These are phyloP conservation scores for Chorisops tibialis DNA, from an alignment of 2,888 invertebrate genomes.

Conservation along the genomic window DNA sequence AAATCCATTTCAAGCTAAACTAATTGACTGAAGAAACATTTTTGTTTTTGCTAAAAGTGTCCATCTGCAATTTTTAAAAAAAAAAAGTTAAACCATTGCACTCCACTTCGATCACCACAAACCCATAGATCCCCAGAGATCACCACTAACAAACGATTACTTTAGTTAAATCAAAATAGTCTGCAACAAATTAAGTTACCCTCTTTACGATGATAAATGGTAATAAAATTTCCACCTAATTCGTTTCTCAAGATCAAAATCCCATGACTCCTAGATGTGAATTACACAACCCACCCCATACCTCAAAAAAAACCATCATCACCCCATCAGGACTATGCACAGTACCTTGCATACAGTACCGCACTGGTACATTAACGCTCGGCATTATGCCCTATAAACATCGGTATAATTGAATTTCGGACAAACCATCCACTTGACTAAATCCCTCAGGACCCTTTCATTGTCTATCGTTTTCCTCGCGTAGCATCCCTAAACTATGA, in stretches of 20 bases:
- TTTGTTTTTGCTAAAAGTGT: too few relatives aligned
- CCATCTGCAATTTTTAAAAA: too few relatives aligned
- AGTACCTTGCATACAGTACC: conserved; percentile 23
- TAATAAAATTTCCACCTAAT: too few relatives aligned
- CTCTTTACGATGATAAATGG: too few relatives aligned
- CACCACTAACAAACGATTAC: neutral
- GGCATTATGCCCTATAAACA: conserved; percentile 31
- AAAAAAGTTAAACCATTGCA: too few relatives aligned
- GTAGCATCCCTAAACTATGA: too few relatives aligned
- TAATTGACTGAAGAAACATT: too few relatives aligned
- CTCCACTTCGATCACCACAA: too few relatives aligned
- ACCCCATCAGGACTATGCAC: conserved; percentile 8
- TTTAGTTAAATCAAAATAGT: conserved; percentile 14
- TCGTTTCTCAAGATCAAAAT: neutral
- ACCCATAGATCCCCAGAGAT: too few relatives aligned
- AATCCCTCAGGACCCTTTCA: conserved; percentile 28
- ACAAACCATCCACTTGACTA: conserved; percentile 34
- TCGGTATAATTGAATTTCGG: conserved; percentile 34
- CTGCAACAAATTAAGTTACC: conserved; percentile 14
- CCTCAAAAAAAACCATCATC: neutral
- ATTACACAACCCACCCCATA: neutral
- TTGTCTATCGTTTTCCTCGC: conserved; percentile 15
- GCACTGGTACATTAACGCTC: conserved; percentile 25
- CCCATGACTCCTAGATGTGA: conserved; percentile 3
- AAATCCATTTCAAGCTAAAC: too few relatives aligned